Conservation (phyloP, 2,888 invertebrate species). For the Melipona bicolor region DNA sequence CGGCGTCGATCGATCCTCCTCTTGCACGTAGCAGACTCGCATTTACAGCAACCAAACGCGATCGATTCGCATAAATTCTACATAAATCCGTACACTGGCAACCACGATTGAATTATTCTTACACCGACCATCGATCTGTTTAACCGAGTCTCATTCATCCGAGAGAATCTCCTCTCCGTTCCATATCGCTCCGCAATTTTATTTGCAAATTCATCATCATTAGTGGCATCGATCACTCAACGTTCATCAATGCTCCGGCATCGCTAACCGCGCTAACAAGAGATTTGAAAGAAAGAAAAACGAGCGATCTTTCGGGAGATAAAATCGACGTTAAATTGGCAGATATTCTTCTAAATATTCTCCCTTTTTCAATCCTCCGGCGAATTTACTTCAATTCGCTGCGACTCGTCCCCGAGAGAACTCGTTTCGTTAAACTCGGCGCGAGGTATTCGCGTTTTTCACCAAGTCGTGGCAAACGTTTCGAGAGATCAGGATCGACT, state of each 20-base stretch:
- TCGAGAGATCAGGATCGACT: slow-evolving; percentile 46
- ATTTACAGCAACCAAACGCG: slow-evolving; percentile 13
- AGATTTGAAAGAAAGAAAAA: neutral
- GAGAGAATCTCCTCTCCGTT: neutral
- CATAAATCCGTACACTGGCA: slow-evolving; percentile 34
- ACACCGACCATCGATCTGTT: slow-evolving; percentile 38
- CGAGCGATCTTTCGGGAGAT: neutral
- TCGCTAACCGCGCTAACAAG: neutral
- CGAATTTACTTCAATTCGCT: neutral
- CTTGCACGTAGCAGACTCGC: neutral
- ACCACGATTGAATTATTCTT: slow-evolving; percentile 46
- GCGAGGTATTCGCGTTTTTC: slow-evolving; percentile 16
- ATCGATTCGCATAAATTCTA: slow-evolving; percentile 41
- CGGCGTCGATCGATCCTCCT: slow-evolving; percentile 5
- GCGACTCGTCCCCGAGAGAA: neutral
- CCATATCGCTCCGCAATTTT: slow-evolving; percentile 26
- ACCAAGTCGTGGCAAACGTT: slow-evolving; percentile 1
- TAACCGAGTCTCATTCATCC: slow-evolving; percentile 1
- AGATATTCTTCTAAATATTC: neutral
- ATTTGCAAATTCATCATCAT: slow-evolving; percentile 22
- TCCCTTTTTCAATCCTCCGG: too few relatives aligned
- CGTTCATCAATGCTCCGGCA: neutral
- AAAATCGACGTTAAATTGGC: neutral
- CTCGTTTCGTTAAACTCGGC: neutral
- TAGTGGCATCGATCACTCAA: neutral